A percentile compares a stretch with the other conserved stretches of the same genome.
Conservation (phyloP, 2,113 vertebrate genomes). For the Sebastes schlegelii region DNA sequence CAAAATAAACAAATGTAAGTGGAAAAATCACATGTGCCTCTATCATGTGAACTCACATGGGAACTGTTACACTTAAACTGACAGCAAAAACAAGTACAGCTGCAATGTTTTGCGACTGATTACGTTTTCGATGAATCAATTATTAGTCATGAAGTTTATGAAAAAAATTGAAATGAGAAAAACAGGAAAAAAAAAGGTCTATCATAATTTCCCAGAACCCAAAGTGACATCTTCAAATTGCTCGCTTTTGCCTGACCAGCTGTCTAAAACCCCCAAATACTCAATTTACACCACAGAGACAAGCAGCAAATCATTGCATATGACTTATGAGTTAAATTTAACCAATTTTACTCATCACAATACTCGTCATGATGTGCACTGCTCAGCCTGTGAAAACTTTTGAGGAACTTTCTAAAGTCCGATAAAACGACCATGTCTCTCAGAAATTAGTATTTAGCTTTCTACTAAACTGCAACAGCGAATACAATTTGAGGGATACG, state of each 20-base stretch:
- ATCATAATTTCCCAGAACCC: not conserved
- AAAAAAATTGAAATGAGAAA: not conserved
- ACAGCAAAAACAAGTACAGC: not conserved
- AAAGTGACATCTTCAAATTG: too few species aligned
- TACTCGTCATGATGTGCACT: not conserved
- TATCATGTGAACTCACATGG: not conserved
- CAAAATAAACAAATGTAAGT: not conserved
- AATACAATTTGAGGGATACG: too few species aligned
- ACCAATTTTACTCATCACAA: not conserved
- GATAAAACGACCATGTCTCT: not conserved
- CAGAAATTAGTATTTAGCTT: not conserved
- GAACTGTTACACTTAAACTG: not conserved
- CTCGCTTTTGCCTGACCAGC: not conserved
- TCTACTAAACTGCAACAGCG: too few species aligned
- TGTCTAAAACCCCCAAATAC: not conserved
- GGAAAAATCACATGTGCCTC: not conserved
- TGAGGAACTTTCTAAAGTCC: not conserved
- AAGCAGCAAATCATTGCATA: not conserved
- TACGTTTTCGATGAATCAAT: not conserved
- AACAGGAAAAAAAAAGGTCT: not conserved
- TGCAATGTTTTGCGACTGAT: not conserved
- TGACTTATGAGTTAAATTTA: too few species aligned
- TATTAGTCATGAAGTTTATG: not conserved
- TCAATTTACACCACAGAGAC: not conserved
- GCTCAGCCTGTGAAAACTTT: not conserved